phyloP scores from a whole-genome alignment of 2,888 invertebrate genomes.

The Willowsia nigromaculata region DNA sequence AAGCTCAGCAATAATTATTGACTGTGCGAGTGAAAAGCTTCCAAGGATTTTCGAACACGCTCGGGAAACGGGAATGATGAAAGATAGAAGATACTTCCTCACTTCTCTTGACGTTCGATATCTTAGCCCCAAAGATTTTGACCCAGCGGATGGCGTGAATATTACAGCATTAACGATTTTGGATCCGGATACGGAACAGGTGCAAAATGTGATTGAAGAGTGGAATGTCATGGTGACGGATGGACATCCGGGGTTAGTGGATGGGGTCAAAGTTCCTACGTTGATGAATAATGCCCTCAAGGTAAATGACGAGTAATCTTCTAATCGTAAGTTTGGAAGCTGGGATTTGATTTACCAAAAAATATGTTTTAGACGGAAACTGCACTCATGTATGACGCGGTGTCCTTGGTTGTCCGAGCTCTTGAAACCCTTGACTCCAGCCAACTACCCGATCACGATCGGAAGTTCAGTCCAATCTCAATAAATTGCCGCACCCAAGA shows the following conservation, averaged over 20 bases:
- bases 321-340: too few relatives aligned
- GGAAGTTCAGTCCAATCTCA: slow-evolving; percentile 83
- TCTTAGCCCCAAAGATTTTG: slow-evolving; percentile 94
- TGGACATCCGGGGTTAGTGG: slow-evolving; percentile 52
- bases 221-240: slow-evolving; percentile 82
- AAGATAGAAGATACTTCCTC: slow-evolving; percentile 76
- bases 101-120: slow-evolving; percentile 88
- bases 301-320: too few relatives aligned
- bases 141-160: slow-evolving; percentile 93
- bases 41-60: slow-evolving; percentile 76
- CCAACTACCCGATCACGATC: slow-evolving; percentile 3
- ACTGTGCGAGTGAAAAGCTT: slow-evolving; percentile 76
- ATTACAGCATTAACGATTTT: slow-evolving; percentile 95
- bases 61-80: slow-evolving; percentile 75
- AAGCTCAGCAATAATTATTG: slow-evolving; percentile 76
- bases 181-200: slow-evolving; percentile 90
- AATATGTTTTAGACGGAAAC: slow-evolving; percentile 89
- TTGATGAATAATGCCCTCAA: too few relatives aligned
- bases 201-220: slow-evolving; percentile 88
- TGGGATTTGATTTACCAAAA: background rate
- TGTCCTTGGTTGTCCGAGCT: slow-evolving; percentile 95
- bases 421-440: slow-evolving; percentile 94
- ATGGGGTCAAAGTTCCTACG: background rate
- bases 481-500: slow-evolving; percentile 87
- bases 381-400: slow-evolving; percentile 97